phyloP scores from a whole-genome alignment of 2,113 vertebrate species.

The Tyrannus savana region DNA sequence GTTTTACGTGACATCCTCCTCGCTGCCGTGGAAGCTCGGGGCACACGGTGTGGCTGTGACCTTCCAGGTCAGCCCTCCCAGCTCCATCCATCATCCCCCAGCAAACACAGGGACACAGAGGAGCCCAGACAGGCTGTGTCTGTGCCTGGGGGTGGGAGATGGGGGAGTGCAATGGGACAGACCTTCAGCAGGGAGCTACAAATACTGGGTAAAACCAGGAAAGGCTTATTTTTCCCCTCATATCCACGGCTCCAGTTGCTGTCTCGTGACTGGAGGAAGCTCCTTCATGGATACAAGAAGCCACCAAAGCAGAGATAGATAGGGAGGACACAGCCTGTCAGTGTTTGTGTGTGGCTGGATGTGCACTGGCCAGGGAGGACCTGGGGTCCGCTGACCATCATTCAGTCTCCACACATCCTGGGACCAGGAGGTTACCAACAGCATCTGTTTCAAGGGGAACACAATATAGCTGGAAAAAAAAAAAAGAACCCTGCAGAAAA shows the following conservation, averaged over 20 bases:
- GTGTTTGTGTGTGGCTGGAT: background rate
- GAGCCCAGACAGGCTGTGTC: background rate
- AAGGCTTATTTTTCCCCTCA: background rate
- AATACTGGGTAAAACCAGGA: background rate
- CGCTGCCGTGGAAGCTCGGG: background rate
- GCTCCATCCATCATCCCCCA: background rate
- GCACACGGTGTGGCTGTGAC: background rate
- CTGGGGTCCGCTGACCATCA: background rate
- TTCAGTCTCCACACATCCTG: background rate
- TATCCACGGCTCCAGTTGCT: background rate
- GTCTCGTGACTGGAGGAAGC: background rate
- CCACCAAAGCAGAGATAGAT: background rate
- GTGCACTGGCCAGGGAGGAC: background rate
- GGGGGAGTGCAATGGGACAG: background rate
- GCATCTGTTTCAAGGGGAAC: background rate
- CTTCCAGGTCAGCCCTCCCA: background rate
- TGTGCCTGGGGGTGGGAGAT: fast-evolving
- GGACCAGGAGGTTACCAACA: background rate
- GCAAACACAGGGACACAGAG: background rate
- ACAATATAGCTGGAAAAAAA: background rate
- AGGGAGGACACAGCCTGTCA: background rate
- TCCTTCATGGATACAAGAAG: background rate
- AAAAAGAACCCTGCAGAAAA: background rate
- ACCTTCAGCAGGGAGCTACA: background rate
- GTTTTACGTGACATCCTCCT: background rate